These are phyloP conservation scores for Oligia fasciuncula DNA, from an alignment of 2,888 invertebrate genomes.

Conservation along the genomic window DNA sequence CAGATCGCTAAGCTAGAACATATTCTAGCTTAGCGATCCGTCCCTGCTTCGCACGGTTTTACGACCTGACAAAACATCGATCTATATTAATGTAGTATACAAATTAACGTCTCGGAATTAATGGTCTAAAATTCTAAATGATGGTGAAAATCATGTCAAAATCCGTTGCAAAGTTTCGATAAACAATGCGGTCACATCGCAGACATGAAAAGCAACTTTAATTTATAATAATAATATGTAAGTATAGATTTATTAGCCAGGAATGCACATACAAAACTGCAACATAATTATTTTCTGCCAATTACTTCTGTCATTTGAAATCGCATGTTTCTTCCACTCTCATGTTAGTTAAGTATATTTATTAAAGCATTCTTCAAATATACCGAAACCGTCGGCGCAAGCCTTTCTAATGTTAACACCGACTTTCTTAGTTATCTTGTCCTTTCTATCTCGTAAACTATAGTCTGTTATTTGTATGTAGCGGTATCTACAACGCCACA, in stretches of 20 bases:
- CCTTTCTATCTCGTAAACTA: constrained; percentile 30
- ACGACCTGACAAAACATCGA: no score
- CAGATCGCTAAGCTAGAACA: no score
- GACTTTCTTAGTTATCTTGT: constrained; percentile 24
- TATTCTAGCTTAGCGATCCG: no score
- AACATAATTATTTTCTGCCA: neutral
- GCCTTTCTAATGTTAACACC: constrained; percentile 14
- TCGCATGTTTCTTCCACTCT: constrained; percentile 12
- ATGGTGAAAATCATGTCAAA: neutral
- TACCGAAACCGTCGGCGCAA: constrained; percentile 3
- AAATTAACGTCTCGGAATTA: no score
- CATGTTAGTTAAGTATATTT: neutral
- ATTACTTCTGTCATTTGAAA: constrained; percentile 28
- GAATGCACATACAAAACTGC: neutral
- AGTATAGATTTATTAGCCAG: neutral
- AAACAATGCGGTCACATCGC: no score
- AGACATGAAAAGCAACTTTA: neutral
- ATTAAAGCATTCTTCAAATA: constrained; percentile 28
- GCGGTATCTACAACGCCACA: no score
- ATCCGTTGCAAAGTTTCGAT: neutral
- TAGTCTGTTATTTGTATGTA: constrained; percentile 8
- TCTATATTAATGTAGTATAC: no score
- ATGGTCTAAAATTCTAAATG: no score
- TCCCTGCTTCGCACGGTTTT: no score
- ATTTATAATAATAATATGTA: no score